These are phyloP conservation scores for Cryptoleucopteryx plumbea DNA, from an alignment of 2,113 vertebrate genomes.

Conservation along the genomic window DNA sequence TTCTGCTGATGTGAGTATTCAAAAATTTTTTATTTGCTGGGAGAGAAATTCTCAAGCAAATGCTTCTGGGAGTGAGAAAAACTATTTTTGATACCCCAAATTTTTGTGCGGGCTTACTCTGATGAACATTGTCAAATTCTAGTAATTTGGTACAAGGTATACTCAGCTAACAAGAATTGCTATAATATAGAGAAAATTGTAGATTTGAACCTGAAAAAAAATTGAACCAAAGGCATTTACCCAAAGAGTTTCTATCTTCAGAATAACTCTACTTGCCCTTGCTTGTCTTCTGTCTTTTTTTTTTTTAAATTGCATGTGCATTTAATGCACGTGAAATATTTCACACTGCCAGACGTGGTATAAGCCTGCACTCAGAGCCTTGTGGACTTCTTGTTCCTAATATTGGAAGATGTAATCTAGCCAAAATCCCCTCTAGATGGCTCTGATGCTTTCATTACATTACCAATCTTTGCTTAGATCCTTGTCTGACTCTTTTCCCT, in stretches of 20 bases:
- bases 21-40: neutral
- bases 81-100: neutral
- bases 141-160: neutral
- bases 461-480: neutral
- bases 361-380: neutral
- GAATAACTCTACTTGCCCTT: neutral
- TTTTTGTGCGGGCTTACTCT: neutral
- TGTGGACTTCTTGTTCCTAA: neutral
- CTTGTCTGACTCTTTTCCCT: neutral
- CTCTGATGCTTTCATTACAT: neutral
- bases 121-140: neutral
- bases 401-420: neutral
- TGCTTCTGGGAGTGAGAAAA: neutral
- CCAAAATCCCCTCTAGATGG: constrained; percentile 3
- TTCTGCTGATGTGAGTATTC: neutral
- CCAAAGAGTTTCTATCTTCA: neutral
- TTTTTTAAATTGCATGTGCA: neutral
- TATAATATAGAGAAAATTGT: neutral
- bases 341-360: neutral
- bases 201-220: neutral
- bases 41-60: neutral
- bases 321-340: neutral
- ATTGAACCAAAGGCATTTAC: neutral
- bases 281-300: neutral
- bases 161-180: neutral